Conservation (phyloP, 2,797 vertebrate species). For the Denticeps clupeoides region DNA sequence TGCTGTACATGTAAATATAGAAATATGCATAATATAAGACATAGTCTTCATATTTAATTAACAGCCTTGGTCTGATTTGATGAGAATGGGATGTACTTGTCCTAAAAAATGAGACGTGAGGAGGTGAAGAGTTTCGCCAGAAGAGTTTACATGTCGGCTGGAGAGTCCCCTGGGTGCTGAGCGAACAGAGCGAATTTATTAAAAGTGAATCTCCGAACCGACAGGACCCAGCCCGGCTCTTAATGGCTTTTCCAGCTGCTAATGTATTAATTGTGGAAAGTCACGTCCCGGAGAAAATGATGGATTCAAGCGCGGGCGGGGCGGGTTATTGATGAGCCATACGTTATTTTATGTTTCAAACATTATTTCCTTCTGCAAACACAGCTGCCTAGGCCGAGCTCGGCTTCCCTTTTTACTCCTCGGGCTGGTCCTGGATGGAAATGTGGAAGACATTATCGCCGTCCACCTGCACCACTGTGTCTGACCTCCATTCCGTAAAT, state of each 20-base stretch:
- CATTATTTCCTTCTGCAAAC: constrained; percentile 63
- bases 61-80: too few relatives aligned
- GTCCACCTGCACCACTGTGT: constrained; percentile 11
- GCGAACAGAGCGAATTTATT: too few relatives aligned
- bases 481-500: constrained; percentile 12
- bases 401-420: neutral
- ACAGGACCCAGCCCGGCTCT: constrained; percentile 35
- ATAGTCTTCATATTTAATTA: too few relatives aligned
- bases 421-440: constrained; percentile 11
- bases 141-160: too few relatives aligned
- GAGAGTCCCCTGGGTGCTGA: too few relatives aligned
- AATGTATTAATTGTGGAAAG: constrained; percentile 44
- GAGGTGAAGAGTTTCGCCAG: too few relatives aligned
- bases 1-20: too few relatives aligned
- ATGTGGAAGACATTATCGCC: constrained; percentile 28
- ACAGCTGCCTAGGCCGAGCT: constrained; percentile 56
- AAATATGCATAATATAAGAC: too few relatives aligned
- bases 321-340: constrained; percentile 35
- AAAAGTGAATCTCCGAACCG: too few relatives aligned
- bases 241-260: constrained; percentile 57
- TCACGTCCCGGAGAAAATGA: constrained; percentile 33
- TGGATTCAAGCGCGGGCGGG: constrained; percentile 37
- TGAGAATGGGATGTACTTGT: too few relatives aligned
- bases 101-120: too few relatives aligned
- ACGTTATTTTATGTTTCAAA: constrained; percentile 51